Evolutionary conservation across 1,140 invertebrate genomes (phyloP), one percentile per base, ranked within the genome.

Genomic region (Pseudomyrmex cubaensis): DNA sequence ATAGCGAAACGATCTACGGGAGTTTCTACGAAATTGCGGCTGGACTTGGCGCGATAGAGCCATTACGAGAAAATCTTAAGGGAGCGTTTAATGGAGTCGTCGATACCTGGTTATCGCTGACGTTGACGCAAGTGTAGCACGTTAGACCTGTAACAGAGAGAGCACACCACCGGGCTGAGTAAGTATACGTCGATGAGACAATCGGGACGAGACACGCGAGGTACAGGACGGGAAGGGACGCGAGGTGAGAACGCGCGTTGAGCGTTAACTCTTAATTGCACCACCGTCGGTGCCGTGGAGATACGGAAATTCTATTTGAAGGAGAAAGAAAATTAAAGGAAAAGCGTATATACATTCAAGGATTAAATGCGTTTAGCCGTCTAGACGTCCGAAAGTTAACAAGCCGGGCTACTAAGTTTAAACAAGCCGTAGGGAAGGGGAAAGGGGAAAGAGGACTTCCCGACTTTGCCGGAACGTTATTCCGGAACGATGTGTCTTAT

Each of bases 81-180:
- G 35, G 64, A 84, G 76, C 82, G 85, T 92, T 92, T 90, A 91
- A 91, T 91, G 89, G 92, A 91, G 82, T 90, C 85, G 85, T 92
- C 91, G 89, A 92, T 94, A 93, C 93, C 93, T 95, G 92, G 93
- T 96, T 96, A 93, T 96, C 95, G 85, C 96, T 96, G 82, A 96
- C 96, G 93, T 96, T 96, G 89, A 96, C 95, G 91, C 96, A 96
- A 88, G 96, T 96, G 91, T 96, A 96, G 92, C 96, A 96, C 59
- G 96, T 96, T 87, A 96, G 93, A 93, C 95, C 94, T 94, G 92
- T 61, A 90, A 89, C 85, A 91, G 85, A 92, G 85, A 92, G 48
- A 90, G 73, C 7, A 35, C 35, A 35, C 35, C 77, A 25, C 3
- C 62, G 83, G 56, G 70, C 86, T 91, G 63, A 90, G 85, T 87